phyloP scores from a whole-genome alignment of 2,113 vertebrate genomes.

The Dendrocopos noguchii region DNA sequence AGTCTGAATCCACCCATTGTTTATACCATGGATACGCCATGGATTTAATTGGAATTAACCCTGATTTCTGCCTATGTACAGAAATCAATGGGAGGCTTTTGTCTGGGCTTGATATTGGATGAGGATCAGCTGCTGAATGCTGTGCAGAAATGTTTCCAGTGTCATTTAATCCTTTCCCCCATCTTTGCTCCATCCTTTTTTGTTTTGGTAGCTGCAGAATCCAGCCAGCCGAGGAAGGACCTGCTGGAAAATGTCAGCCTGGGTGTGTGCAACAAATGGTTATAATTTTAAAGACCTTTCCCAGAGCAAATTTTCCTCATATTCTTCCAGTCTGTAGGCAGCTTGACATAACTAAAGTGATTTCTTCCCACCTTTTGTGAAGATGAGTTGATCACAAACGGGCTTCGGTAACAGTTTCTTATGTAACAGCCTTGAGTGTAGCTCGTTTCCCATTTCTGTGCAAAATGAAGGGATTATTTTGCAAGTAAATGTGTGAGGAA shows the following conservation, averaged over 20 bases:
- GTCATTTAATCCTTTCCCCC: not conserved
- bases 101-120: not conserved
- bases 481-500: not conserved
- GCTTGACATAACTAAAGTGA: not conserved
- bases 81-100: not conserved
- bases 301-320: not conserved
- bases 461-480: not conserved
- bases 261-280: not conserved
- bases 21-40: not conserved
- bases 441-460: not conserved
- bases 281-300: not conserved
- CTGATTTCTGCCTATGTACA: not conserved
- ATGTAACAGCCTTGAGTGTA: not conserved
- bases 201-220: not conserved
- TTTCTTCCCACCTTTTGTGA: not conserved
- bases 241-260: not conserved
- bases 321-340: not conserved
- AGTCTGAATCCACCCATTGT: not conserved
- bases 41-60: constrained; percentile 41
- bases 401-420: not conserved
- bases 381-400: not conserved
- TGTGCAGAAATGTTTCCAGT: not conserved
- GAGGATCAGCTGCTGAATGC: not conserved
- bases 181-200: not conserved
- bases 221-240: not conserved